Base-by-base conservation (phyloP, 2,113 vertebrate genomes). In the Rhegmatorhina hoffmannsi region DNA sequence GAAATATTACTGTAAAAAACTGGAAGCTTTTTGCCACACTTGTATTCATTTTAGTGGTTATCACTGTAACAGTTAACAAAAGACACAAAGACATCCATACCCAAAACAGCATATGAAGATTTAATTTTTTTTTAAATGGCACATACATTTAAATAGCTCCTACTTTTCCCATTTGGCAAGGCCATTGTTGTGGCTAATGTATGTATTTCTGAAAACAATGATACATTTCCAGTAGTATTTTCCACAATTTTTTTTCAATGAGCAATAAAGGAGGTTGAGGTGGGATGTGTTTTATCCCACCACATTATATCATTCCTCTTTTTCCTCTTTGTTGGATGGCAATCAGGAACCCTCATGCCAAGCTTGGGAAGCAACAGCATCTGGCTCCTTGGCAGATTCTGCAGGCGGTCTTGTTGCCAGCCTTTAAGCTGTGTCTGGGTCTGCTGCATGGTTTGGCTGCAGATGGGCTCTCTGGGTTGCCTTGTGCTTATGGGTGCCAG, bases 281-380 rank as follows among this genome's bases (percentile, higher is more conserved):
- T 98, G 98, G 98, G 98, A 98, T 98, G 98, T 98, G 98, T 98
- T 98, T 98, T 98, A 98, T 97, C 98, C 98, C 98, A 98, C 98
- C 98, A 98, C 97, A 98, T 98, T 98, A 98, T 98, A 98, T 98
- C 98, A 98, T 98, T 98, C 98, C 97, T 98, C 98, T 98, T 98
- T 98, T 98, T 98, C 98, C 97, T 98, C 98, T 98, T 98, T 98
- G 98, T 98, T 98, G 98, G 98, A 98, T 98, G 98, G 98, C 98
- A 98, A 97, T 98, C 97, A 97, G 98, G 98, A 97, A 98, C 98
- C 98, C 96, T 96, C 97, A 97, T 98, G 98, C 98, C 98, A 98
- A 98, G 98, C 97, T 98, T 98, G 98, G 98, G 98, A 98, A 98
- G 98, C 98, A 98, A 98, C 97, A 98, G 98, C 98, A 98, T 98